Conservation (phyloP, 2,113 vertebrate genomes). For the Serinus canaria region DNA sequence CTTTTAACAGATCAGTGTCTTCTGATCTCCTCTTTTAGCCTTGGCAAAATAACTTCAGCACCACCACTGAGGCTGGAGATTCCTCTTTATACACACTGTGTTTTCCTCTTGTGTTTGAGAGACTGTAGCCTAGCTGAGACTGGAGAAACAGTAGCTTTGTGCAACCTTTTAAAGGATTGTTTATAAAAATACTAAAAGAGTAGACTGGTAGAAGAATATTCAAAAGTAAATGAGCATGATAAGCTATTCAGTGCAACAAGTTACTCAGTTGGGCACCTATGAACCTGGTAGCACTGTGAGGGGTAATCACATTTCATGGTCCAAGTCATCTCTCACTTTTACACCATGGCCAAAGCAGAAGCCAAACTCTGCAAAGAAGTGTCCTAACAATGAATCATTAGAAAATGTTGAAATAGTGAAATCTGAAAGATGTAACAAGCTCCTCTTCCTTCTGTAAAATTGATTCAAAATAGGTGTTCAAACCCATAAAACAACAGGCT, state of each 20-base stretch:
- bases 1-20: not conserved
- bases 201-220: not conserved
- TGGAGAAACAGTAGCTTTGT: not conserved
- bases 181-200: conserved; percentile 37
- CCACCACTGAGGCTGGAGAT: not conserved
- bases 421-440: not conserved
- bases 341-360: not conserved
- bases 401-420: not conserved
- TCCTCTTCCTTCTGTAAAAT: not conserved
- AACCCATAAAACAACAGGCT: not conserved
- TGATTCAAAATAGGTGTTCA: not conserved
- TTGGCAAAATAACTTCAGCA: not conserved
- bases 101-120: not conserved
- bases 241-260: not conserved
- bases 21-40: not conserved
- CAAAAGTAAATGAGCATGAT: not conserved
- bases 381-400: not conserved
- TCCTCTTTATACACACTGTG: not conserved
- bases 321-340: not conserved
- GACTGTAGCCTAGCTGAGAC: not conserved
- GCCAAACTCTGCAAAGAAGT: not conserved
- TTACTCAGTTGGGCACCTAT: not conserved
- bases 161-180: not conserved
- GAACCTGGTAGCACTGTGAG: not conserved
- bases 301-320: not conserved